Conservation (phyloP, 2,113 vertebrate species). For the Atherinomorus stipes region DNA sequence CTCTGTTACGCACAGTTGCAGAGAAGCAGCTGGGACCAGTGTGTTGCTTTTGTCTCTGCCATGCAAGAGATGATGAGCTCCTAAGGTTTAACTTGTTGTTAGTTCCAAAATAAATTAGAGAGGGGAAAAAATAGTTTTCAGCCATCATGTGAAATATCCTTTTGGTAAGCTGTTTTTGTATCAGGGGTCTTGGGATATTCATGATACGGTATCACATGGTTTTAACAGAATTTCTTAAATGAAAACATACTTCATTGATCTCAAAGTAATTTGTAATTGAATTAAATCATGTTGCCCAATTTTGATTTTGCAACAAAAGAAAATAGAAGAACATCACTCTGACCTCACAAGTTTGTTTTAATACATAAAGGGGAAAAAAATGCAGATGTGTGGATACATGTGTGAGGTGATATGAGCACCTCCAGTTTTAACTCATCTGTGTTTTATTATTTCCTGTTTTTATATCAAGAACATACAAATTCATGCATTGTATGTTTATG, state of each 20-base stretch:
- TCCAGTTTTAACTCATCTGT: constrained; percentile 7
- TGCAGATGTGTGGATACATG: not conserved
- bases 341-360: not conserved
- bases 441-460: constrained; percentile 1
- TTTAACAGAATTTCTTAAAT: constrained; percentile 27
- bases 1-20: constrained; percentile 69
- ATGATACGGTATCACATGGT: constrained; percentile 33
- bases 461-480: not conserved
- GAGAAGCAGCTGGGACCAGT: constrained; percentile 69
- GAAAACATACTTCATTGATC: too few species aligned
- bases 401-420: constrained; percentile 5
- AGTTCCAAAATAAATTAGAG: constrained; percentile 23
- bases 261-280: too few species aligned
- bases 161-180: constrained; percentile 45
- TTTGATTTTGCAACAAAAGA: constrained; percentile 28
- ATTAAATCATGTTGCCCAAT: too few species aligned
- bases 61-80: constrained; percentile 49
- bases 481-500: constrained; percentile 1
- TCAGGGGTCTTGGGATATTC: constrained; percentile 36
- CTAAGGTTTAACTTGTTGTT: constrained; percentile 27
- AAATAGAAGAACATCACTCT: constrained; percentile 16
- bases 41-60: constrained; percentile 44
- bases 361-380: not conserved
- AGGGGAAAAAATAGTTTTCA: not conserved
- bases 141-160: constrained; percentile 1